Percentiles rank a stretch among this genome's conserved stretches.
phyloP scores from a whole-genome alignment of 2,113 vertebrate species.

The Nibea coibor region DNA sequence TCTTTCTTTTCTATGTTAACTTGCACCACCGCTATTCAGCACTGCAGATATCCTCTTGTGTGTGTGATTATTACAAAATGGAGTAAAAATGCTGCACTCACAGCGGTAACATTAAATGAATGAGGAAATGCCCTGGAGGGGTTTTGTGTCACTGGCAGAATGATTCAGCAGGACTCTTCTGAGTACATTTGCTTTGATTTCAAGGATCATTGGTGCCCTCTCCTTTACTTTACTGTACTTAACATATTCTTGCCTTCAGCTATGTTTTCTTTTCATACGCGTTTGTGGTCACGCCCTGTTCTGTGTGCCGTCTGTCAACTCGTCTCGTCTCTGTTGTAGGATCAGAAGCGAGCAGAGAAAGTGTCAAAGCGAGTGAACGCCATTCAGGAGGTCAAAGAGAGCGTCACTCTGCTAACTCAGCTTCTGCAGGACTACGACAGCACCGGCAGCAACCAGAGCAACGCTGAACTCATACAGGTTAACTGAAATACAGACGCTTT shows the following conservation, averaged over 20 bases:
- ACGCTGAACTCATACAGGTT: constrained; percentile 94
- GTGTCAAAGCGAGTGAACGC: constrained; percentile 95
- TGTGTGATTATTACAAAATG: background rate
- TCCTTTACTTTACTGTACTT: background rate
- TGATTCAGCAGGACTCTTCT: constrained; percentile 34
- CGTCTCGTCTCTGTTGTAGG: constrained; percentile 73
- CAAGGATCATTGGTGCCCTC: background rate
- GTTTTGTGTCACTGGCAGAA: constrained; percentile 29
- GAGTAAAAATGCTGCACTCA: constrained; percentile 1
- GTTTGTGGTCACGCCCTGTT: background rate
- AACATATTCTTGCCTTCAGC: background rate
- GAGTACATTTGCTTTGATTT: constrained; percentile 30
- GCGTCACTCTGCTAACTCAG: constrained; percentile 92
- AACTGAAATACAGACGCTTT: background rate
- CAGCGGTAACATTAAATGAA: constrained; percentile 3
- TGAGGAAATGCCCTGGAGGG: constrained; percentile 31
- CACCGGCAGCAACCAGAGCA: constrained; percentile 80
- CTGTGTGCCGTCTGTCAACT: background rate
- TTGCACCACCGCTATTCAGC: background rate
- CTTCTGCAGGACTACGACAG: constrained; percentile 91
- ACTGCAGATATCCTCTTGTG: background rate
- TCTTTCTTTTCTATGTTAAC: constrained; percentile 1
- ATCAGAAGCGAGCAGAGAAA: constrained; percentile 97
- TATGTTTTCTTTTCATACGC: background rate
- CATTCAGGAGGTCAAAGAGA: constrained; percentile 97